These are phyloP conservation scores for Sebastes matsubarae DNA, from an alignment of 2,797 vertebrate genomes.

Conservation along the genomic window DNA sequence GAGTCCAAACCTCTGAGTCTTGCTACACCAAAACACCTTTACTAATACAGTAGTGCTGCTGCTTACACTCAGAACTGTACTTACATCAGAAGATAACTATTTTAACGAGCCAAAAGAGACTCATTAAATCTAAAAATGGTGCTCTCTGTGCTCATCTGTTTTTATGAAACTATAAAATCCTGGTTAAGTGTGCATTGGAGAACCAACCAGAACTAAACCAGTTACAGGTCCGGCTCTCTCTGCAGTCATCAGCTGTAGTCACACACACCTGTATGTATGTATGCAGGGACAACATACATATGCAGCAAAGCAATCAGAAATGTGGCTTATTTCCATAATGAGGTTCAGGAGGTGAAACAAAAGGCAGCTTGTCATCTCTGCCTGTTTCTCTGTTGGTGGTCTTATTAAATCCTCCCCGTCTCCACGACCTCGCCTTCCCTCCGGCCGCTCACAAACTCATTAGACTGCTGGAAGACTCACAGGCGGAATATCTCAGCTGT, in stretches of 20 bases:
- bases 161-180: slow-evolving; percentile 1
- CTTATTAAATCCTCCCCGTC: slow-evolving; percentile 66
- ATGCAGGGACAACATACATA: slow-evolving; percentile 22
- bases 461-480: slow-evolving; percentile 32
- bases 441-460: slow-evolving; percentile 50
- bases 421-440: slow-evolving; percentile 28
- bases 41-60: background rate
- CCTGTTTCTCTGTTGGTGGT: slow-evolving; percentile 51
- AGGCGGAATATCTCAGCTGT: slow-evolving; percentile 6
- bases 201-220: background rate
- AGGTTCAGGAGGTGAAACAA: slow-evolving; percentile 62
- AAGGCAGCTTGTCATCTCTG: slow-evolving; percentile 42
- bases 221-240: background rate
- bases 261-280: background rate
- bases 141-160: background rate
- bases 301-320: slow-evolving; percentile 50
- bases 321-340: slow-evolving; percentile 64
- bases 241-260: background rate
- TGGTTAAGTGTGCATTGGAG: background rate
- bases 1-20: background rate
- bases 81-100: background rate
- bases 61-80: background rate
- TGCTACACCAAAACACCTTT: background rate
- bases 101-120: slow-evolving; percentile 8
- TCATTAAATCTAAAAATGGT: background rate